Evolutionary conservation across 1,140 invertebrate species (phyloP).

Genomic region (Zaprionus nigranus): DNA sequence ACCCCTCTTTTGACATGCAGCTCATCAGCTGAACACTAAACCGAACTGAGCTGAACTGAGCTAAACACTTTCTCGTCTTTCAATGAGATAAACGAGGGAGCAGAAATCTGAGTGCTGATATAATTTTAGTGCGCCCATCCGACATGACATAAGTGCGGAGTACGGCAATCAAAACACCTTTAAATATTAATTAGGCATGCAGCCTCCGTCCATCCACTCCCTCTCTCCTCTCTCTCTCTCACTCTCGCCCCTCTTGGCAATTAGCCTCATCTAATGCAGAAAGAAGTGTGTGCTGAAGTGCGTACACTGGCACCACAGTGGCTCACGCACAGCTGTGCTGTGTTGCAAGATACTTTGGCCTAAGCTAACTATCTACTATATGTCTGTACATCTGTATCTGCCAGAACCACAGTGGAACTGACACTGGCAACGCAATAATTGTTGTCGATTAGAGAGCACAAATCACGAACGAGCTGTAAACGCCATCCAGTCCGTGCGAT

Average conservation of each 20-base stretch:
- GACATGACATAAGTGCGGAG: slow-evolving; percentile 64
- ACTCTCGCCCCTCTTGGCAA: neutral
- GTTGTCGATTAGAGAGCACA: slow-evolving; percentile 78
- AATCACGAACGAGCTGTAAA: slow-evolving; percentile 75
- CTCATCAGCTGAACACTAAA: slow-evolving; percentile 25
- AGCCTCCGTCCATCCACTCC: neutral
- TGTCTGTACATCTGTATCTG: slow-evolving; percentile 34
- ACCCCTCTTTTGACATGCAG: slow-evolving; percentile 52
- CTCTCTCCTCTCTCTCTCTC: slow-evolving; percentile 34
- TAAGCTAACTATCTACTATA: slow-evolving; percentile 34
- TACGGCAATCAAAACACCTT: slow-evolving; percentile 59
- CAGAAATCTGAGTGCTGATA: slow-evolving; percentile 23
- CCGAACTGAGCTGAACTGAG: neutral
- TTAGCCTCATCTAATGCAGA: slow-evolving; percentile 24
- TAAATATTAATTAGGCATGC: slow-evolving; percentile 76
- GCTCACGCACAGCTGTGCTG: slow-evolving; percentile 12
- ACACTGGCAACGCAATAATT: slow-evolving; percentile 62
- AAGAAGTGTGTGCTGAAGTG: slow-evolving; percentile 73
- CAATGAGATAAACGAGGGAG: slow-evolving; percentile 17
- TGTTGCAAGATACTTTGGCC: slow-evolving; percentile 25
- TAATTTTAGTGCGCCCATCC: slow-evolving; percentile 34
- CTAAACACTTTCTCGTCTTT: slow-evolving; percentile 48
- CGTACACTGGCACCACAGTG: slow-evolving; percentile 57
- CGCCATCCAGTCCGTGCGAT: slow-evolving; percentile 23
- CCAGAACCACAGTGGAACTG: slow-evolving; percentile 30